These are phyloP conservation scores for Apistogramma diplotaenia DNA, from an alignment of 2,113 vertebrate genomes.

Conservation along the genomic window DNA sequence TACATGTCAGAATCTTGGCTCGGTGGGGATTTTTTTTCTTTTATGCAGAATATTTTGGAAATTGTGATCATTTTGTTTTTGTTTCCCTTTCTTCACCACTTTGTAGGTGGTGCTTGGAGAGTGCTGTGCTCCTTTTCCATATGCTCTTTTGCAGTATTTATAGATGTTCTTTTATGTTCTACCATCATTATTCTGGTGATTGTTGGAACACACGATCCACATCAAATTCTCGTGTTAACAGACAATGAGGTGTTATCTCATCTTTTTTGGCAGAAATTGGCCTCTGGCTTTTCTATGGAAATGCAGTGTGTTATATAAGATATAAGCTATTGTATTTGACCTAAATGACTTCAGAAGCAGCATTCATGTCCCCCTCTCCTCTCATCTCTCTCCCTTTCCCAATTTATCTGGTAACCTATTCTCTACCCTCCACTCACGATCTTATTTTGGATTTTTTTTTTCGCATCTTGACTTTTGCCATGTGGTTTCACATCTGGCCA, in stretches of 20 bases:
- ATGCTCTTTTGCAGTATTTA: background rate
- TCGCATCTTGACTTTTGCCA: background rate
- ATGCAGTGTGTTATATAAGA: background rate
- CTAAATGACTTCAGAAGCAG: background rate
- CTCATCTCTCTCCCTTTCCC: background rate
- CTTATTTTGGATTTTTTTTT: background rate
- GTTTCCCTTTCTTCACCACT: background rate
- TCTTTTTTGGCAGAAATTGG: background rate
- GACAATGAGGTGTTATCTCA: background rate
- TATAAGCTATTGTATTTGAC: background rate
- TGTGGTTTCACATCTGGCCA: slow-evolving; percentile 29
- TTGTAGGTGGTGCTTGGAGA: background rate
- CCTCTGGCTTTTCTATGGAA: background rate
- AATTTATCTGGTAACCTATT: background rate
- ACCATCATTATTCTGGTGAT: background rate
- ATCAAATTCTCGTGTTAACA: background rate
- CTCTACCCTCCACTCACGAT: background rate
- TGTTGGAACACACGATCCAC: background rate
- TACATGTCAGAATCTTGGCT: background rate
- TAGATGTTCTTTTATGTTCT: background rate
- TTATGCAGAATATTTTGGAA: background rate
- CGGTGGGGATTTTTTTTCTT: background rate
- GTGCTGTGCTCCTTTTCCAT: background rate
- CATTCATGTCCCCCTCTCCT: background rate
- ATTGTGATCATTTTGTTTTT: background rate